phyloP scores from a whole-genome alignment of 2,888 invertebrate genomes.

The Panzeria rudis region DNA sequence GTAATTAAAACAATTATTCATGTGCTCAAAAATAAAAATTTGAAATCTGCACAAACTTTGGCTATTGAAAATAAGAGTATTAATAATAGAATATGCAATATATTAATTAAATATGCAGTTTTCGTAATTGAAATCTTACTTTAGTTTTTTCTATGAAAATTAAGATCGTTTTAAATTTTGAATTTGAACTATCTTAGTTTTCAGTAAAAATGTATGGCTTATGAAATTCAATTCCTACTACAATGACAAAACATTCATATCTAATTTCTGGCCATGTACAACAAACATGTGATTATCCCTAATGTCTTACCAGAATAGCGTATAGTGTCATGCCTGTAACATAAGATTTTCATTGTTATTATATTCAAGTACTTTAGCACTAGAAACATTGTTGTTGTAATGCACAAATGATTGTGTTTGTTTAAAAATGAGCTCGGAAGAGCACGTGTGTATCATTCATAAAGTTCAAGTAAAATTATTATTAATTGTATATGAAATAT shows the following conservation, averaged over 20 bases:
- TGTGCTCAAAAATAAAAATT: too few relatives aligned
- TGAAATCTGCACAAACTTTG: background rate
- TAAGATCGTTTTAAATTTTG: too few relatives aligned
- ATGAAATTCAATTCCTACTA: conserved; percentile 1
- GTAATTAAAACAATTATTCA: too few relatives aligned
- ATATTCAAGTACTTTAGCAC: conserved; percentile 42
- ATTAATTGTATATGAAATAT: conserved; percentile 67
- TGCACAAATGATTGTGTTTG: conserved; percentile 28
- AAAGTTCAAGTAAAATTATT: conserved; percentile 64
- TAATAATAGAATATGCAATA: too few relatives aligned
- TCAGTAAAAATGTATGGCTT: too few relatives aligned
- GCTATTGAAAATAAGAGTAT: too few relatives aligned
- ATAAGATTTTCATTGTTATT: conserved; percentile 14
- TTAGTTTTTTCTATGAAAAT: too few relatives aligned
- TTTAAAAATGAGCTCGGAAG: conserved; percentile 38
- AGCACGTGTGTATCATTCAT: conserved; percentile 68
- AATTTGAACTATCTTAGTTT: too few relatives aligned
- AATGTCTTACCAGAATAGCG: conserved; percentile 10
- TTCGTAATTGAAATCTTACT: background rate
- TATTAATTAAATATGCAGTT: too few relatives aligned
- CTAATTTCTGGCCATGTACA: too few relatives aligned
- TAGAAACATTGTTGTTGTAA: conserved; percentile 28
- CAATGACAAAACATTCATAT: background rate
- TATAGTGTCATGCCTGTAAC: conserved; percentile 10
- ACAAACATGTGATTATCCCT: conserved; percentile 21